A percentile compares a stretch with the other conserved stretches of the same genome.
phyloP scores from a whole-genome alignment of 2,113 vertebrate species.

The Parus major region DNA sequence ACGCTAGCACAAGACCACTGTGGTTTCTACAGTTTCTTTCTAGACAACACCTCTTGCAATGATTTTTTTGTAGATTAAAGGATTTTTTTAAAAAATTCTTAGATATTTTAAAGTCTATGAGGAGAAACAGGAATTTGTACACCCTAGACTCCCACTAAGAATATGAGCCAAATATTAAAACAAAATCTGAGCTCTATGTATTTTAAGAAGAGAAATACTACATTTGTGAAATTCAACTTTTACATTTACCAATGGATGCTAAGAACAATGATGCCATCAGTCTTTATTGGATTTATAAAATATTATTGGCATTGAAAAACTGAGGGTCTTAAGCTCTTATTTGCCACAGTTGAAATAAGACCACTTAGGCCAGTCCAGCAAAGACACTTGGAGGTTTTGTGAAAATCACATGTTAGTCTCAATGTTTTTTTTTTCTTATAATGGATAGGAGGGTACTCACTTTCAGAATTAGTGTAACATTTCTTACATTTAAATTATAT shows the following conservation, averaged over 20 bases:
- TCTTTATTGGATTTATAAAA: background rate
- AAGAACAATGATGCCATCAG: background rate
- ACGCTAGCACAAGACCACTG: background rate
- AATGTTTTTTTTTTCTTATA: background rate
- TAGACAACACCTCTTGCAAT: background rate
- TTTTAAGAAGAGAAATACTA: background rate
- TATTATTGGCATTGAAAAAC: background rate
- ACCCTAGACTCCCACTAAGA: background rate
- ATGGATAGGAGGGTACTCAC: background rate
- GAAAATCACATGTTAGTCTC: background rate
- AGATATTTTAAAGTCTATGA: background rate
- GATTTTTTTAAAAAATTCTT: background rate
- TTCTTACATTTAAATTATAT: background rate
- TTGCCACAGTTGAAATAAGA: background rate
- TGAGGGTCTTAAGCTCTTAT: background rate
- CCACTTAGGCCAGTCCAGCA: background rate
- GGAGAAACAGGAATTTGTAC: background rate
- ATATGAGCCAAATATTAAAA: background rate
- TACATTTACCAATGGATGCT: background rate
- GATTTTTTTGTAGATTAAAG: background rate
- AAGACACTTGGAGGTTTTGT: background rate
- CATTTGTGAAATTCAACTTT: background rate
- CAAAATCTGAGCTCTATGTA: background rate
- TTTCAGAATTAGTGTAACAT: background rate
- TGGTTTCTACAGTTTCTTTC: background rate